These are phyloP conservation scores for Marmota monax DNA, from an alignment of 2,113 vertebrate species.

Conservation along the genomic window DNA sequence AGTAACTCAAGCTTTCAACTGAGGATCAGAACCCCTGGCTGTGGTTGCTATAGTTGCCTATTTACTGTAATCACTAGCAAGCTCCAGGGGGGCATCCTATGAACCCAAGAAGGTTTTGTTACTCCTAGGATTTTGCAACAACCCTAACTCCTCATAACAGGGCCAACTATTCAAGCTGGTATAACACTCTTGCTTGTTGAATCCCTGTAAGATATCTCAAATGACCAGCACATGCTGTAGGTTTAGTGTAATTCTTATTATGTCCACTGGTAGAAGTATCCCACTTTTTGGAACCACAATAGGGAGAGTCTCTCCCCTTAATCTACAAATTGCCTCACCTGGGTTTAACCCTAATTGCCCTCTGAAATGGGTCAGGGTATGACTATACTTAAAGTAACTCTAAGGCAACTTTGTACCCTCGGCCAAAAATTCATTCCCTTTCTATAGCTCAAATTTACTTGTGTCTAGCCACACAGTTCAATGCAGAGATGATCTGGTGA, in stretches of 20 bases:
- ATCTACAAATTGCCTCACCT: neutral
- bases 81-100: too few species aligned
- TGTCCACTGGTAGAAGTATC: neutral
- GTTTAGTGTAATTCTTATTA: neutral
- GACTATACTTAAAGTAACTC: neutral
- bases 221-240: neutral
- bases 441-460: neutral
- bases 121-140: neutral
- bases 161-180: neutral
- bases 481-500: neutral
- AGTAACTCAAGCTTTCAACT: neutral
- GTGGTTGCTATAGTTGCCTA: neutral
- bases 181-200: neutral
- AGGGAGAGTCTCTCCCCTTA: neutral
- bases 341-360: neutral
- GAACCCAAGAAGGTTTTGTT: too few species aligned
- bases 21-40: neutral
- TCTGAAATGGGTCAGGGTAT: neutral
- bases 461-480: neutral
- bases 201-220: neutral
- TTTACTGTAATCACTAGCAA: neutral
- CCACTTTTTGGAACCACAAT: neutral
- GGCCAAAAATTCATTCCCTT: neutral
- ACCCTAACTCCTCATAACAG: neutral
- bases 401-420: neutral